Base-by-base conservation (phyloP, 53 echinoderm and acorn worm species). In the Mesocentrotus franciscanus region DNA sequence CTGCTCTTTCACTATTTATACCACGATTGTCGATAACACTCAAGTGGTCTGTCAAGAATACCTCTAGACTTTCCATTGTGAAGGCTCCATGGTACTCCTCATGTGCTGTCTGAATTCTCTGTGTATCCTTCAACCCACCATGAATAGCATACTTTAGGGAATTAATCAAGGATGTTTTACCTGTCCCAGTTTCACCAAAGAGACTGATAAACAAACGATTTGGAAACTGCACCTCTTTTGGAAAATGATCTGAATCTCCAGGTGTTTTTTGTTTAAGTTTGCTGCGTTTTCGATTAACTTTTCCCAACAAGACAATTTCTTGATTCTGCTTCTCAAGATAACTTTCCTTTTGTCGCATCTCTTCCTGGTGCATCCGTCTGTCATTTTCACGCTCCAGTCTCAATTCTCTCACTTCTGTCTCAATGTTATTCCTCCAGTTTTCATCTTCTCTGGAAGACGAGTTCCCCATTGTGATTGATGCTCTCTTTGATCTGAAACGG, bases 21-120 rank as follows among this genome's bases (percentile, higher is more conserved):
- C 83, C 83, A 1, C 42, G 39, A 42, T 83, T 35, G 83, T 83
- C 83, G 42, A 83, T 83, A 39, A 83, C 17, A 83, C 83, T 83
- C 20, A 83, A 39, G 42, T 83, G 83, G 7, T 83, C 83, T n/a
- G 83, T 83, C 13, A 83, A 42, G 17, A 14, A 0, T 36, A 83
- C 42, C 17, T 83, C 83, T 2, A 17, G 18, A 35, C 36, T 4
- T 18, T 39, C n/a, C 17, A 17, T 39, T 6, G 83, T 83, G n/a
- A 36, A 13, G 6, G 36, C 18, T 20, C 83, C 83, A 0, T 27
- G 27, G 2, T 8, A 27, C 4, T 30, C 12, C 9, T 10, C 11
- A 29, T n/a, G 74, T 74, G 27, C 74, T 29, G 74, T 29, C 74
- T 27, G 74, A 10, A 24, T 10, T 30, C 1, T 74, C 10, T 74